Conservation (phyloP, 2,888 invertebrate genomes). For the Panzeria rudis region DNA sequence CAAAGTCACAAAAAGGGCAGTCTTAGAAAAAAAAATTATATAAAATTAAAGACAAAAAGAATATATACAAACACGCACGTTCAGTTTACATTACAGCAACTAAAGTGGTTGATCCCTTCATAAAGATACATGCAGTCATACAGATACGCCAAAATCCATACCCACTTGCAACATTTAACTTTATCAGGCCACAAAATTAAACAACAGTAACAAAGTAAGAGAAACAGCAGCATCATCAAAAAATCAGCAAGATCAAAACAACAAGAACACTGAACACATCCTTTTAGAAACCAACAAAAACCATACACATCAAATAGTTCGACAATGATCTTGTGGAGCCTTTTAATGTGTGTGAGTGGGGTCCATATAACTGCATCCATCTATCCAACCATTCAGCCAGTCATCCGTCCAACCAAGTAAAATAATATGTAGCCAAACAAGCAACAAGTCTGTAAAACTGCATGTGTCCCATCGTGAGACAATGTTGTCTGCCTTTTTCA, state of each 20-base stretch:
- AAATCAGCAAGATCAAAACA: slow-evolving; percentile 30
- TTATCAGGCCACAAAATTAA: slow-evolving; percentile 52
- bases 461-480: slow-evolving; percentile 60
- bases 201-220: slow-evolving; percentile 19
- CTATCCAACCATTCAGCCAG: slow-evolving; percentile 19
- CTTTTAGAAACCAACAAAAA: slow-evolving; percentile 44
- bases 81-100: slow-evolving; percentile 44
- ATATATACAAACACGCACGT: slow-evolving; percentile 60
- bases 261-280: slow-evolving; percentile 35
- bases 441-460: slow-evolving; percentile 30
- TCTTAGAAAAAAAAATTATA: slow-evolving; percentile 2
- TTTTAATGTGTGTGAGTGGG: background rate
- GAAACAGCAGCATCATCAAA: slow-evolving; percentile 26
- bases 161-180: slow-evolving; percentile 55
- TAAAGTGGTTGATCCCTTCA: slow-evolving; percentile 55
- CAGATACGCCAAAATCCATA: slow-evolving; percentile 10
- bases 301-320: slow-evolving; percentile 31
- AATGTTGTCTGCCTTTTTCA: slow-evolving; percentile 50
- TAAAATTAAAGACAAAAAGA: slow-evolving; percentile 14
- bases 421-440: background rate
- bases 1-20: slow-evolving; percentile 30
- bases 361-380: slow-evolving; percentile 25
- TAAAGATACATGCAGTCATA: slow-evolving; percentile 13
- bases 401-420: slow-evolving; percentile 32
- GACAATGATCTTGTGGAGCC: slow-evolving; percentile 49